Base-by-base conservation (phyloP, 2,797 vertebrate species). In the Mormyrus proboscirostris region DNA sequence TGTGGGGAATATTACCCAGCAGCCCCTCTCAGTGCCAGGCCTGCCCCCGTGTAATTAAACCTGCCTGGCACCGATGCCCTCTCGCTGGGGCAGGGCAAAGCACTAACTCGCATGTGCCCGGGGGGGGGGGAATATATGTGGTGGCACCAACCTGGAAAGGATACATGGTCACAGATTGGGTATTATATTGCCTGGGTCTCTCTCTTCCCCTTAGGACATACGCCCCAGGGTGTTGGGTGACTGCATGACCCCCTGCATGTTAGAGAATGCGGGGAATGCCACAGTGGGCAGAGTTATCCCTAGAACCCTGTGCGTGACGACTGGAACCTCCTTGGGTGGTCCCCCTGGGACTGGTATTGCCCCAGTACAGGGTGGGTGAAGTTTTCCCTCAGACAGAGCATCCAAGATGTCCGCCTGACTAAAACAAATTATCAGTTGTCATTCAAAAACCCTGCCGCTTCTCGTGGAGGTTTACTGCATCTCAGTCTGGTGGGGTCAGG, bases 281-380 rank as follows among this genome's bases (percentile, higher is more conserved):
- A 91, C 10, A 76, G 88, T 90, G 93, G 92, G 93, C 92, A 94
- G 95, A 95, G 94, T 94, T 94, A 92, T 94, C 94, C 92, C 90
- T 92, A 93, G 93, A 92, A 85, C 38, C 7, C 47, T n/a, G 44
- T 49, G 47, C 19, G 19, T 84, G n/a, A 49, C 1, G 38, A 41
- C 92, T 19, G 73, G 38, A 19, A 12, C 16, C 38, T 2, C 55
- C 89, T 89, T 95, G 95, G 95, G 95, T 95, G 95, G 95, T 95
- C 94, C 88, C 50, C 22, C 73, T 51, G 3, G 8, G 47, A 12
- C 22, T 44, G 82, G 55, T 53, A 83, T 59, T 41, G 51, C 50
- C 33, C 47, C 65, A 9, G 7, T 25, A 76, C 2, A 12, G 41
- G 16, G 2, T 1, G 53, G 53, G 62, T 41, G 84, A 49, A 19